phyloP scores from a whole-genome alignment of 2,113 vertebrate species.

The Cyrtonyx montezumae region DNA sequence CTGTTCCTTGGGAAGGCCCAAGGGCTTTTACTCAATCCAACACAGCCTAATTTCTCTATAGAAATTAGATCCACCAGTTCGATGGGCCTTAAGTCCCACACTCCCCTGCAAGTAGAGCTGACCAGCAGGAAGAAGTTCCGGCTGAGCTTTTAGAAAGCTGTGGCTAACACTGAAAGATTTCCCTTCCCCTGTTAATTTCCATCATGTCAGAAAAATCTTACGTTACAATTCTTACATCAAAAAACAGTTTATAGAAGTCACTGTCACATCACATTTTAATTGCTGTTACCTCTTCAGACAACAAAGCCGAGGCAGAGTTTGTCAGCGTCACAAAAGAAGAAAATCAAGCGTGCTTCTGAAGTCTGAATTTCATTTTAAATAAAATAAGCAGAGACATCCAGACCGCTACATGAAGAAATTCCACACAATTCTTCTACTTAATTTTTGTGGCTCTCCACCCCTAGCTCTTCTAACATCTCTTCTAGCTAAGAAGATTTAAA shows the following conservation, averaged over 20 bases:
- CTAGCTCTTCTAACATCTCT: conserved; percentile 36
- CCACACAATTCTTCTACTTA: neutral
- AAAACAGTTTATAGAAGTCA: conserved; percentile 24
- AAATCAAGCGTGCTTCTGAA: conserved; percentile 29
- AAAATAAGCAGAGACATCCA: conserved; percentile 26
- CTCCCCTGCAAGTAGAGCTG: accelerated
- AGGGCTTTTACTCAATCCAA: conserved; percentile 10
- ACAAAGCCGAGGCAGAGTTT: conserved; percentile 47
- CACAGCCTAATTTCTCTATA: neutral
- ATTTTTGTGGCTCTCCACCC: neutral
- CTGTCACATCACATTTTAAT: conserved; percentile 40
- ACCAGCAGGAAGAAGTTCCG: neutral
- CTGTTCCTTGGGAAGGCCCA: neutral
- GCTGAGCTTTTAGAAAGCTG: neutral
- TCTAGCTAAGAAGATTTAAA: conserved; percentile 54
- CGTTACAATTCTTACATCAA: conserved; percentile 8
- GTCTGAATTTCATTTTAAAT: conserved; percentile 22
- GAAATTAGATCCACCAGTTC: neutral
- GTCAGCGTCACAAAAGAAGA: conserved; percentile 14
- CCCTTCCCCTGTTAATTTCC: neutral
- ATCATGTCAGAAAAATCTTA: conserved; percentile 18
- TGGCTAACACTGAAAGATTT: neutral
- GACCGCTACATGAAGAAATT: conserved; percentile 19
- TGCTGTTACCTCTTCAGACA: conserved; percentile 44
- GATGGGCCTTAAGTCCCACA: neutral